Conservation (phyloP, 2,113 vertebrate species). For the Thunnus thynnus region DNA sequence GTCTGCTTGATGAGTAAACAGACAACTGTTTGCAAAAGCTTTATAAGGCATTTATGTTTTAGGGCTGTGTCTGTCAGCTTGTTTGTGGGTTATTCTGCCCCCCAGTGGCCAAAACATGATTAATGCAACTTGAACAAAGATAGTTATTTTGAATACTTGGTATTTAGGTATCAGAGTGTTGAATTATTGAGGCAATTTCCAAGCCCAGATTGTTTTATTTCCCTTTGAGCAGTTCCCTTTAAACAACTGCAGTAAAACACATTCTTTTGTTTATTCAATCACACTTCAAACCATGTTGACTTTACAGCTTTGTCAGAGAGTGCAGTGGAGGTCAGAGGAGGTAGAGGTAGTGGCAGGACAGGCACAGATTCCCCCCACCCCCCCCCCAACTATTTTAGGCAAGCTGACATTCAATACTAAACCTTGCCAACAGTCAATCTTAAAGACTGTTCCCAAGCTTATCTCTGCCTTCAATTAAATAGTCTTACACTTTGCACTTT, state of each 20-base stretch:
- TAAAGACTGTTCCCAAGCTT: background rate
- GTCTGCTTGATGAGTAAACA: background rate
- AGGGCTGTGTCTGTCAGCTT: background rate
- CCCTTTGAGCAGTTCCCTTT: background rate
- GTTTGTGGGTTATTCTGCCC: background rate
- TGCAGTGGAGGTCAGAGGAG: slow-evolving; percentile 1
- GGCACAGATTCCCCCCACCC: background rate
- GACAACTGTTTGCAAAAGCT: background rate
- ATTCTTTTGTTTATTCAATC: background rate
- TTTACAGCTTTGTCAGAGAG: background rate
- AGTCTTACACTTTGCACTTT: slow-evolving; percentile 8
- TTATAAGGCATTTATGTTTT: background rate
- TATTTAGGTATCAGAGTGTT: background rate
- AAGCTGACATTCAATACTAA: slow-evolving; percentile 24
- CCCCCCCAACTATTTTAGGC: slow-evolving; percentile 30
- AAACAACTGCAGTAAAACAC: slow-evolving; percentile 18
- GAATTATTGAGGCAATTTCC: background rate
- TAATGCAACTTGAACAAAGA: background rate
- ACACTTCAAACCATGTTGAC: background rate
- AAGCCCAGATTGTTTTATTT: background rate
- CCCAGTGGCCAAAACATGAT: background rate
- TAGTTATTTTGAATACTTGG: background rate
- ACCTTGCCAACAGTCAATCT: background rate
- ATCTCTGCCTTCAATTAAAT: slow-evolving; percentile 2
- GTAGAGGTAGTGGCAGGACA: slow-evolving; percentile 14